Evolutionary conservation across 2,888 invertebrate species (phyloP).

Genomic region (Silvanus unidentatus): DNA sequence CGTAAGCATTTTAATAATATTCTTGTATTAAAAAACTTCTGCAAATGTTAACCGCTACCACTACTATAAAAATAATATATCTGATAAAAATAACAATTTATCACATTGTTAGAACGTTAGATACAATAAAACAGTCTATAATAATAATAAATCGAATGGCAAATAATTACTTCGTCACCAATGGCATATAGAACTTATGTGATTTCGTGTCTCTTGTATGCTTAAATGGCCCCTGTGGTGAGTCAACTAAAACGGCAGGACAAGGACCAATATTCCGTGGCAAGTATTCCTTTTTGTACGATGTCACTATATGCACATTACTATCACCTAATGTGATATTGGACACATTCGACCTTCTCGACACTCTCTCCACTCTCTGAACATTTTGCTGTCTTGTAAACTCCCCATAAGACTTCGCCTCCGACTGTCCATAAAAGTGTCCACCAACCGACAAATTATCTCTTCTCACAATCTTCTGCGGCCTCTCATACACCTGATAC

Average conservation of each 20-base stretch:
- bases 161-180: constrained; percentile 44
- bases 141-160: constrained; percentile 5
- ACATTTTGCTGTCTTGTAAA: constrained; percentile 51
- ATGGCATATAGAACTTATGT: constrained; percentile 74
- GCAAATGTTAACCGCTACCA: constrained; percentile 18
- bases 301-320: constrained; percentile 53
- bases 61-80: constrained; percentile 20
- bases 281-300: constrained; percentile 73
- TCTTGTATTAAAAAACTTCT: constrained; percentile 10
- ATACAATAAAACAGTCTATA: constrained; percentile 20
- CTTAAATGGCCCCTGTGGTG: constrained; percentile 70
- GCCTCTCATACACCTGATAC: constrained; percentile 52
- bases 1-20: constrained; percentile 17
- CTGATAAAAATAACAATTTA: constrained; percentile 18
- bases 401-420: constrained; percentile 64
- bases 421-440: constrained; percentile 68
- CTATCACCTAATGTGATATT: constrained; percentile 70
- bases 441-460: constrained; percentile 69
- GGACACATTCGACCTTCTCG: constrained; percentile 64
- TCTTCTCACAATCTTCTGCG: constrained; percentile 55
- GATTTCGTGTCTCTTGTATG: constrained; percentile 79
- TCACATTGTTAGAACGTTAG: constrained; percentile 39
- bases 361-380: constrained; percentile 55
- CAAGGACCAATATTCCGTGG: constrained; percentile 69
- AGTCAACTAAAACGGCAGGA: constrained; percentile 71